Evolutionary conservation across 2,797 vertebrate species (phyloP).

Genomic region (Oreonectes daqikongensis): DNA sequence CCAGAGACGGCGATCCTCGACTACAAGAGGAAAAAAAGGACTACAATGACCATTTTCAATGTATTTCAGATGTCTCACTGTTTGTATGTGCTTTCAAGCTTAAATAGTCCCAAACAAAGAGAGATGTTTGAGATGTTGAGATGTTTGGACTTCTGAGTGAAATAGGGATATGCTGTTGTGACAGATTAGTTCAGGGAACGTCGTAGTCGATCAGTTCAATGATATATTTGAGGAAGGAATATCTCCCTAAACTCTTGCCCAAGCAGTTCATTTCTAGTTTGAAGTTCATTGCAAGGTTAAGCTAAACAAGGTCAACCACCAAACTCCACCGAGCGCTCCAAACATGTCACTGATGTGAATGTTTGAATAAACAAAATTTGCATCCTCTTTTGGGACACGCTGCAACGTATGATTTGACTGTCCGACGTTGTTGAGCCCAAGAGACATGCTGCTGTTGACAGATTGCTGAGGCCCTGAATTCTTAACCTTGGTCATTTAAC

Average conservation of each 20-base stretch:
- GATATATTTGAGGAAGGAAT: conserved; percentile 36
- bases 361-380: conserved; percentile 62
- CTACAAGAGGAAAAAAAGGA: conserved; percentile 54
- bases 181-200: conserved; percentile 47
- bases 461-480: conserved; percentile 60
- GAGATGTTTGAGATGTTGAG: conserved; percentile 53
- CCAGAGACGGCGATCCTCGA: conserved; percentile 57
- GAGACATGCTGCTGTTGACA: conserved; percentile 63
- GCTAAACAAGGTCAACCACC: conserved; percentile 59
- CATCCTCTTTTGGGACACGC: conserved; percentile 63
- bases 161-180: conserved; percentile 46
- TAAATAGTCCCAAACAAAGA: conserved; percentile 36
- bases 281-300: conserved; percentile 56
- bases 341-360: conserved; percentile 60
- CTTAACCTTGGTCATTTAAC: conserved; percentile 56
- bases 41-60: conserved; percentile 53
- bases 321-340: conserved; percentile 57
- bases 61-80: conserved; percentile 59
- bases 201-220: conserved; percentile 20
- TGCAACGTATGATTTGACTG: conserved; percentile 57
- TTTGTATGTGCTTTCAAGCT: conserved; percentile 67
- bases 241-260: conserved; percentile 27
- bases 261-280: conserved; percentile 55
- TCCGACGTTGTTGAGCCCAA: conserved; percentile 57
- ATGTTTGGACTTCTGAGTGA: conserved; percentile 52